These are phyloP conservation scores for Phymorhynchus buccinoides DNA, from an alignment of 1,140 invertebrate genomes.

Conservation along the genomic window DNA sequence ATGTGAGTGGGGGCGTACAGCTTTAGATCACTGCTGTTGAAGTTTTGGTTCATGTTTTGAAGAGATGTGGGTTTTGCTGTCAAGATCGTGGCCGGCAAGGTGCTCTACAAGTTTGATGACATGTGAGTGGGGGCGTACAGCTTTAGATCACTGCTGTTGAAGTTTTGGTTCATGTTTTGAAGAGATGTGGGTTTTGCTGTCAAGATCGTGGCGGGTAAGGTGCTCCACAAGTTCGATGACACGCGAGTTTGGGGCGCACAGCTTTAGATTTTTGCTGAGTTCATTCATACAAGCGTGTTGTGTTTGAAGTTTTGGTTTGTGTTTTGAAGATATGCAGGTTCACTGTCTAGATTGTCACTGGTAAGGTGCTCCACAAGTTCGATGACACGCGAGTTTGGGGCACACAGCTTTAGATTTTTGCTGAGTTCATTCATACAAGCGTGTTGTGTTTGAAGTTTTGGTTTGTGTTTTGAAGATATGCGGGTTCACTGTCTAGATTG, in stretches of 20 bases:
- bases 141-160: neutral
- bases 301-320: neutral
- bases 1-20: conserved; percentile 5
- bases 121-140: neutral
- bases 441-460: neutral
- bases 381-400: conserved; percentile 19
- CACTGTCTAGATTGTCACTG: conserved; percentile 5
- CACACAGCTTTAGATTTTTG: too few species aligned
- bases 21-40: neutral
- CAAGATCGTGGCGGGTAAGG: conserved; percentile 25
- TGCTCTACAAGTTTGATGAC: neutral
- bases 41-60: neutral
- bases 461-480: neutral
- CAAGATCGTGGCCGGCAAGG: conserved; percentile 27
- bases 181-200: neutral
- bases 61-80: neutral
- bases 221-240: neutral
- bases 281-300: too few species aligned
- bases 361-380: neutral
- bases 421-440: too few species aligned
- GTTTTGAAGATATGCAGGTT: neutral
- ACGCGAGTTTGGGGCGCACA: neutral
- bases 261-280: too few species aligned
- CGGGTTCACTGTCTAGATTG: conserved; percentile 12
- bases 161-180: neutral